Conservation (phyloP, 2,113 vertebrate species). For the Poeciliopsis occidentalis region DNA sequence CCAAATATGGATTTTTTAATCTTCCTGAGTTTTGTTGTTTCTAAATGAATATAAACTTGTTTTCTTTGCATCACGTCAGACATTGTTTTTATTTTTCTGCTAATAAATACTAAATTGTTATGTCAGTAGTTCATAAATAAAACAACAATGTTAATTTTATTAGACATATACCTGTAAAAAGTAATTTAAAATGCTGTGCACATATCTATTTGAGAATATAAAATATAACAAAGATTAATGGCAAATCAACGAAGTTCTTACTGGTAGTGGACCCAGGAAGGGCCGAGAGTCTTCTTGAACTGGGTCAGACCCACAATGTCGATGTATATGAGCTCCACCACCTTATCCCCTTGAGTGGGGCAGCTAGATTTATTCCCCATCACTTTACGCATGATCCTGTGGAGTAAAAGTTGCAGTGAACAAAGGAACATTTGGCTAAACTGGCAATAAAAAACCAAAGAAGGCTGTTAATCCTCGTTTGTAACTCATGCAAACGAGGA, state of each 20-base stretch:
- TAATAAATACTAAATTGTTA: too few relatives aligned
- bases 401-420: not conserved
- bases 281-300: slow-evolving; percentile 98
- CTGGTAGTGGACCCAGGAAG: slow-evolving; percentile 99
- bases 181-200: too few relatives aligned
- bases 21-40: too few relatives aligned
- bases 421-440: not conserved
- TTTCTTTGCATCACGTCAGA: too few relatives aligned
- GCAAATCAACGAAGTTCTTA: slow-evolving; percentile 77
- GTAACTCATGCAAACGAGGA: not conserved
- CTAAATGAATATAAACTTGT: too few relatives aligned
- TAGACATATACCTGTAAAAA: too few relatives aligned
- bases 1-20: too few relatives aligned
- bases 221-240: too few relatives aligned
- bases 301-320: slow-evolving; percentile 98
- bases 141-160: too few relatives aligned
- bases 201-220: too few relatives aligned
- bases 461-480: not conserved
- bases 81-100: too few relatives aligned
- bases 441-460: not conserved
- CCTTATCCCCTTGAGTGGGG: slow-evolving; percentile 94
- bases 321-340: slow-evolving; percentile 98
- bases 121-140: too few relatives aligned
- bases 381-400: slow-evolving; percentile 97
- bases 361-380: slow-evolving; percentile 98